phyloP scores from a whole-genome alignment of 2,888 invertebrate species.

The Drosophila anomalata region DNA sequence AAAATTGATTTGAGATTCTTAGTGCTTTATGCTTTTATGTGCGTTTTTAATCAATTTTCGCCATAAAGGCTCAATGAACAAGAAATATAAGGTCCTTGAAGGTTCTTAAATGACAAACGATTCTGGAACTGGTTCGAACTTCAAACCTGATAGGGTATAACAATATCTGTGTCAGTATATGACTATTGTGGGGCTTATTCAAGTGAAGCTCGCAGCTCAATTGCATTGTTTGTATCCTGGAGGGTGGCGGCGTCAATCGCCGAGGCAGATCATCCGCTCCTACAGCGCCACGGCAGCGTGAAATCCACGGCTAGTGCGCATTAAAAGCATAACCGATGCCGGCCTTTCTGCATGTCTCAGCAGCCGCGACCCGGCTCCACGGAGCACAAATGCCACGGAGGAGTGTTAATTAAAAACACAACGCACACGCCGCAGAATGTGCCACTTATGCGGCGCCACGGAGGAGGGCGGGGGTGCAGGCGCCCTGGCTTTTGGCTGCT shows the following conservation, averaged over 20 bases:
- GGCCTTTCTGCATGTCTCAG: background rate
- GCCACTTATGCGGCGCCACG: constrained; percentile 1
- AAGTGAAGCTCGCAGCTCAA: background rate
- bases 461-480: too few relatives aligned
- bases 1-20: too few relatives aligned
- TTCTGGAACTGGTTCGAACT: too few relatives aligned
- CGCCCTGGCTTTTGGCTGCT: too few relatives aligned
- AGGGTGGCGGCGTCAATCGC: background rate
- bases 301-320: background rate
- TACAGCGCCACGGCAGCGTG: background rate
- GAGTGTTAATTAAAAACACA: constrained; percentile 71
- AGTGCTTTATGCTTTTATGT: too few relatives aligned
- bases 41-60: too few relatives aligned
- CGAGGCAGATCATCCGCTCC: background rate
- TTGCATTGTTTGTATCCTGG: background rate
- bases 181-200: background rate
- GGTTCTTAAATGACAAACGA: too few relatives aligned
- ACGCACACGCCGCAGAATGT: constrained; percentile 21
- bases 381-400: constrained; percentile 53
- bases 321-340: background rate
- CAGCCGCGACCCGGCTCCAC: background rate
- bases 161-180: too few relatives aligned
- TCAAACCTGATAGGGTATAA: too few relatives aligned
- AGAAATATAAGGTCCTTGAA: too few relatives aligned
- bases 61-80: too few relatives aligned